Conservation (phyloP, 2,888 invertebrate species). For the Drosophila pseudotalamancana region DNA sequence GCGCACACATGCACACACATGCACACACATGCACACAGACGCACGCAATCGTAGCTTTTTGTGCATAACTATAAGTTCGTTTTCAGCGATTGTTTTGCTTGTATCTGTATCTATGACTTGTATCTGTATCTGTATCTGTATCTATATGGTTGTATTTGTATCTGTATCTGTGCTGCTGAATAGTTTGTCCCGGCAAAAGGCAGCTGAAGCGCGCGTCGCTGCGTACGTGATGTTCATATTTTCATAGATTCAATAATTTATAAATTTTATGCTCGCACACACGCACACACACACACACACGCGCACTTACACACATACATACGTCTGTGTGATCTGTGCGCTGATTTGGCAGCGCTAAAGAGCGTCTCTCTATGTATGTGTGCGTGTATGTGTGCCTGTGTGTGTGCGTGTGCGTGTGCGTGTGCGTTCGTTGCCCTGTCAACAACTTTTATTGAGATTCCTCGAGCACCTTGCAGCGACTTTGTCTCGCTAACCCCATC, state of each 20-base stretch:
- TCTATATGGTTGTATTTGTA: constrained; percentile 23
- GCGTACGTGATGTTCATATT: constrained; percentile 78
- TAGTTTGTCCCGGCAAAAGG: constrained; percentile 45
- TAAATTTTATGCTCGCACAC: constrained; percentile 67
- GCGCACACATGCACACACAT: neutral
- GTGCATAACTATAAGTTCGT: constrained; percentile 66
- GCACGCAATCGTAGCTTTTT: too few species aligned
- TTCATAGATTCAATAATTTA: constrained; percentile 79
- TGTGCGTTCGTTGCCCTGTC: constrained; percentile 33
- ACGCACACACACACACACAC: constrained; percentile 12
- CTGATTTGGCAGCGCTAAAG: constrained; percentile 53
- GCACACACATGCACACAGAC: constrained; percentile 1
- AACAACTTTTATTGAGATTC: constrained; percentile 69
- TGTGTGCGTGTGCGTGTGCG: constrained; percentile 9
- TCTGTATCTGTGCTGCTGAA: constrained; percentile 29
- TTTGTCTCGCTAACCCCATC: neutral
- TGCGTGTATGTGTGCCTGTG: constrained; percentile 7
- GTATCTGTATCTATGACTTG: constrained; percentile 20
- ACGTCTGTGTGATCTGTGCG: constrained; percentile 62
- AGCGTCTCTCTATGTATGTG: constrained; percentile 5
- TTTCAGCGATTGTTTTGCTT: constrained; percentile 60
- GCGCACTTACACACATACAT: neutral
- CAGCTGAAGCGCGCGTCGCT: constrained; percentile 31
- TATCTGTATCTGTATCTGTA: constrained; percentile 10
- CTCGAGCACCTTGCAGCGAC: constrained; percentile 41